phyloP scores from a whole-genome alignment of 2,888 invertebrate genomes.

The Xylota sylvarum region DNA sequence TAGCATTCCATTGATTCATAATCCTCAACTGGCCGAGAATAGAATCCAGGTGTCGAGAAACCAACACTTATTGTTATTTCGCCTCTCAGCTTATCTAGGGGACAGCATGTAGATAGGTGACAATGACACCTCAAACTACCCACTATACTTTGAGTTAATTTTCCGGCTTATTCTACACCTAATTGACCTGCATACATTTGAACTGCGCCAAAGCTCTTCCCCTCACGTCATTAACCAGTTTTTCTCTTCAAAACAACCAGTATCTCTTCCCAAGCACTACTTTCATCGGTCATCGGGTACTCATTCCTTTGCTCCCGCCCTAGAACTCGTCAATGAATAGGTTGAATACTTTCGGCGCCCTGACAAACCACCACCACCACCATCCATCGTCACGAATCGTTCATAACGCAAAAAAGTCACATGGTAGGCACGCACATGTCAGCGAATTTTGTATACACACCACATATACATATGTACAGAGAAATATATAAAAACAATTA shows the following conservation, averaged over 20 bases:
- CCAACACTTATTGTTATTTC: background rate
- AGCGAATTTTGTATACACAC: slow-evolving; percentile 2
- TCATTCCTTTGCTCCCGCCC: slow-evolving; percentile 29
- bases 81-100: background rate
- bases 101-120: background rate
- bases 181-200: slow-evolving; percentile 20
- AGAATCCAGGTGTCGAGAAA: background rate
- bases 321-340: slow-evolving; percentile 67
- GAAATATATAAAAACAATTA: slow-evolving; percentile 32
- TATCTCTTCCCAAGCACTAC: slow-evolving; percentile 6
- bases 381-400: background rate
- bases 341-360: slow-evolving; percentile 26
- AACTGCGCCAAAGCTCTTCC: slow-evolving; percentile 8
- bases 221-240: slow-evolving; percentile 17
- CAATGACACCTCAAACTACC: background rate
- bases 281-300: slow-evolving; percentile 38
- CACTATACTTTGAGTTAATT: background rate
- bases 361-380: background rate
- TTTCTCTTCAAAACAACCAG: slow-evolving; percentile 12
- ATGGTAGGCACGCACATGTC: slow-evolving; percentile 70
- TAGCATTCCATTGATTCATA: background rate
- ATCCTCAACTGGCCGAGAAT: background rate
- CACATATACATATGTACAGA: slow-evolving; percentile 13
- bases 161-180: slow-evolving; percentile 2
- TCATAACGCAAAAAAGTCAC: slow-evolving; percentile 53